Base-by-base conservation (phyloP, 2,888 invertebrate genomes). In the Tipula lateralis region DNA sequence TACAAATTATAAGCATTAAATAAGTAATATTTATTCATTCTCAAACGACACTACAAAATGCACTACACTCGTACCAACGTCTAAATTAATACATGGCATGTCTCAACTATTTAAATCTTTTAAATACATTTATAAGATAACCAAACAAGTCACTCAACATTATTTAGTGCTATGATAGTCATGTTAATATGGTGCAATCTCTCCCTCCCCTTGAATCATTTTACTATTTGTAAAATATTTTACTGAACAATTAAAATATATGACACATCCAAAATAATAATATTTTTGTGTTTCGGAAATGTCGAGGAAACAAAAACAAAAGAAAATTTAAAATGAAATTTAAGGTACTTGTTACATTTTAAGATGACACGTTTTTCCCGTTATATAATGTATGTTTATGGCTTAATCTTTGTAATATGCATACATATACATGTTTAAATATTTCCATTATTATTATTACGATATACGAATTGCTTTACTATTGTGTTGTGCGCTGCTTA, bases 371-470 rank as follows among this genome's bases (percentile, higher is more conserved):
- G 66, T 66, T 66, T 44, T 66, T 12, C 24, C 9, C 66, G 66
- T 66, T 66, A 24, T 66, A 24, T 66, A 66, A 66, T 66, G 19
- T 66, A 66, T 66, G 66, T 66, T 24, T 66, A 66, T 66, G 66
- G 66, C 66, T 24, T 66, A 66, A 66, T 66, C 66, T 66, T n/a
- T n/a, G n/a, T 66, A 66, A 66, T 24, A 66, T 66, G 24, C 4
- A 50, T 16, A 50, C 16, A 50, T 50, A 16, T 50, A n/a, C 2
- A 44, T 66, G 24, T n/a, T n/a, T 66, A 66, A 66, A 66, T 66
- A 66, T 66, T 66, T 24, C 66, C 66, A 66, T 66, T 66, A 66
- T 66, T 12, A 66, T 66, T 66, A 66, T 66, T 66, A 66, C 66
- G 19, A 66, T 19, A 6, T 19, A 9, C 24, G 9, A 5, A 66